Percentiles rank a stretch among this genome's conserved stretches.
phyloP scores from a whole-genome alignment of 1,140 invertebrate genomes.

The Drosophila lini region DNA sequence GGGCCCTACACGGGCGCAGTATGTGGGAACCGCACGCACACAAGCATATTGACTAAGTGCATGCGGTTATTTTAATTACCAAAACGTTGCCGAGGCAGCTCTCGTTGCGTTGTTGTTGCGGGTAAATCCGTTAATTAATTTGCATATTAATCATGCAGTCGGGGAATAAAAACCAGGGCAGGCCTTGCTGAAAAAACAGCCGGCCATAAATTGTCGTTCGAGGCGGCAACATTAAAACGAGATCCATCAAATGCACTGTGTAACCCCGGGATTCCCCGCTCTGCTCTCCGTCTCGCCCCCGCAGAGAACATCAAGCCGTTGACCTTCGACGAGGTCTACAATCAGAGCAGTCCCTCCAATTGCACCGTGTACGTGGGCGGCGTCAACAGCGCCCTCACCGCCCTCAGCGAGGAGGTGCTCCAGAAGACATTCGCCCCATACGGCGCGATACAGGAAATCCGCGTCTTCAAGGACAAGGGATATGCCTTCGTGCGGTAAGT shows the following conservation, averaged over 20 bases:
- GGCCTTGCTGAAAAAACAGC: slow-evolving; percentile 41
- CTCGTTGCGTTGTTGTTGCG: slow-evolving; percentile 56
- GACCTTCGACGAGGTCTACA: slow-evolving; percentile 99
- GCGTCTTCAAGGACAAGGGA: slow-evolving; percentile 99
- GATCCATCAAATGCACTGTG: slow-evolving; percentile 45
- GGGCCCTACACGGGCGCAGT: not conserved
- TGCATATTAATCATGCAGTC: slow-evolving; percentile 82
- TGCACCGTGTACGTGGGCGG: slow-evolving; percentile 99
- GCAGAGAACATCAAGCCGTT: slow-evolving; percentile 94
- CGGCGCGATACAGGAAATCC: slow-evolving; percentile 98
- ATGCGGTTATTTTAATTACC: slow-evolving; percentile 82
- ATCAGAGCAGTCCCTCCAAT: slow-evolving; percentile 98
- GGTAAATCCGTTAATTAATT: slow-evolving; percentile 82
- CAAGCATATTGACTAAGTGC: slow-evolving; percentile 74
- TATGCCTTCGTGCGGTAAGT: slow-evolving; percentile 97
- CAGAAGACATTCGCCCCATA: slow-evolving; percentile 98
- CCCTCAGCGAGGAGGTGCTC: slow-evolving; percentile 97
- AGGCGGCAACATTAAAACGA: slow-evolving; percentile 46
- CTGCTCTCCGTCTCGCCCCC: not conserved
- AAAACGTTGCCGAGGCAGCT: slow-evolving; percentile 66
- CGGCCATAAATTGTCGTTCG: slow-evolving; percentile 59
- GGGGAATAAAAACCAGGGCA: slow-evolving; percentile 40
- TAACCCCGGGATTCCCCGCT: slow-evolving; percentile 20
- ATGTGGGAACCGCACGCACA: slow-evolving; percentile 40
- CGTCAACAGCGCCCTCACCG: slow-evolving; percentile 95